Base-by-base conservation (phyloP, 2,797 vertebrate species). In the Chelidonichthys spinosus region DNA sequence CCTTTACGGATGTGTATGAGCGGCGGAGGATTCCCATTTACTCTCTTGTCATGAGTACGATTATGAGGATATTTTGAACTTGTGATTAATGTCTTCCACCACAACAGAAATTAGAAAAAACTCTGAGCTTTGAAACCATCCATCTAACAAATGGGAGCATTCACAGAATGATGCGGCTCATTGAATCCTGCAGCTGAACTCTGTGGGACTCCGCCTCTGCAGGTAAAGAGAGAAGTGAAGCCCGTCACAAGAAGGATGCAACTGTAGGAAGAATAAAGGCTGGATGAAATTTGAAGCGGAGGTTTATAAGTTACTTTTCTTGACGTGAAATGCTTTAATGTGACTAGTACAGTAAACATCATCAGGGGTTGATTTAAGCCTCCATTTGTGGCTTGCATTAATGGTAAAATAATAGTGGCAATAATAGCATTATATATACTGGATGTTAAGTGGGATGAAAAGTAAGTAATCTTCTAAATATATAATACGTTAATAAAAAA, bases 41-140 rank as follows among this genome's bases (percentile, higher is more conserved):
- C 62, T 70, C 76, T 61, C 42, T 67, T 72, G 78, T 59, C 72
- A 74, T 14, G 18, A 63, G 8, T 6, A 2, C 9, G 58, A 40
- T 69, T 71, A 63, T 36, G 11, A 33, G 53, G 58, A 66, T 56
- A 39, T 74, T 77, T 64, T 54, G 63, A 73, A 69, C 74, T 61
- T 60, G 18, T 84, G 86, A 83, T 85, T 75, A 81, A 83, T 85
- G 79, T 65, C 63, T 78, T 50, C 63, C 60, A 74, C 63, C 52
- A 60, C 18, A 63, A 70, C 61, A 65, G 73, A 78, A 80, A 83
- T 67, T 42, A 76, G 56, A 49, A 76, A 54, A 69, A 25, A 25
- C 25, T 72, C 25, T 68, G 33, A 81, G 69, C 66, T 81, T 69
- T 72, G 73, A 70, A 25, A 53, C 47, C 69, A 68, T 84, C 68